Percentiles rank a stretch among this genome's conserved stretches.
Conservation (phyloP, 2,888 invertebrate genomes). For the Melinaea menophilus region DNA sequence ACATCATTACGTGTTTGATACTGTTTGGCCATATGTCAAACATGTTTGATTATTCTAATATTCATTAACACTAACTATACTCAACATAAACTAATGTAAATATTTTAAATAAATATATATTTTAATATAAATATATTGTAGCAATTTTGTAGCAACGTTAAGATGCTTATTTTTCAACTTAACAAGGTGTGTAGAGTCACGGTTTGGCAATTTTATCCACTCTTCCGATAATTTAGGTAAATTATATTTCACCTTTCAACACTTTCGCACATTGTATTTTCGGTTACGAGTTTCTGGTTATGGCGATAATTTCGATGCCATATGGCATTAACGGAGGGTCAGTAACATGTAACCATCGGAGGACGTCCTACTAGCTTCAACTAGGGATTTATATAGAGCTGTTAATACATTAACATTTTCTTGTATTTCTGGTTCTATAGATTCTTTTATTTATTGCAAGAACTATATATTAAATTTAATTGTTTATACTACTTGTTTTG, state of each 20-base stretch:
- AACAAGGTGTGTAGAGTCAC: constrained; percentile 20
- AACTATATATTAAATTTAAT: background rate
- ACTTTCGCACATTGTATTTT: constrained; percentile 31
- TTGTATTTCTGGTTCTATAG: too few species aligned
- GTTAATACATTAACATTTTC: constrained; percentile 30
- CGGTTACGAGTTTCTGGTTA: constrained; percentile 48
- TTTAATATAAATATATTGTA: too few species aligned
- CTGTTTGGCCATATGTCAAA: constrained; percentile 26
- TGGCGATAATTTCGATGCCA: constrained; percentile 59
- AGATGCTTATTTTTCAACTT: constrained; percentile 5
- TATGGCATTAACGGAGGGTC: constrained; percentile 72
- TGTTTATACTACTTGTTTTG: too few species aligned
- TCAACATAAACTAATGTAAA: too few species aligned
- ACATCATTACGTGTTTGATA: constrained; percentile 42
- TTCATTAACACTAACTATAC: too few species aligned
- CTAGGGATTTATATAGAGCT: constrained; percentile 54
- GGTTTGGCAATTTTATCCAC: constrained; percentile 14
- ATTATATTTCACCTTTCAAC: constrained; percentile 27
- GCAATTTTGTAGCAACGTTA: too few species aligned
- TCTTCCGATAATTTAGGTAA: constrained; percentile 13
- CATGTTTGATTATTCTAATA: background rate
- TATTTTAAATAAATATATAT: too few species aligned
- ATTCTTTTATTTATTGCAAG: too few species aligned
- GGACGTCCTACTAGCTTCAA: constrained; percentile 65
- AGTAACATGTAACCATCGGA: constrained; percentile 68